Evolutionary conservation across 2,113 vertebrate species (phyloP).

Genomic region (Marmota monax): DNA sequence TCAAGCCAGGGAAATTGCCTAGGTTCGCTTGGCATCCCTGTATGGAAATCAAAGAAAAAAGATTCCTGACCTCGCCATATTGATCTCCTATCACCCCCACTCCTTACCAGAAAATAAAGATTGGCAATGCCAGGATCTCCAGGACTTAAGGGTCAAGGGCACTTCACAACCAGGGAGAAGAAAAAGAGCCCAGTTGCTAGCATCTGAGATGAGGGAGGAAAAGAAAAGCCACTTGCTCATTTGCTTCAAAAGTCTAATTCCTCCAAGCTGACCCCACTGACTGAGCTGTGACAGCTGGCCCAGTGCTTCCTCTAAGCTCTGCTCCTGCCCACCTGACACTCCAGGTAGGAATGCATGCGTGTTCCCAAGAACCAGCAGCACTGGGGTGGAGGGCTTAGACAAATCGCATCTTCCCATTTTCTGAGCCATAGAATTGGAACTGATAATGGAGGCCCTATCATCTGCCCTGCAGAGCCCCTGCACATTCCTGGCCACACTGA

Average conservation of each 20-base stretch:
- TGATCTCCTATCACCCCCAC: neutral
- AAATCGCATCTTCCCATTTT: neutral
- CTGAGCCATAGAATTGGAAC: neutral
- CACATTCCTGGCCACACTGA: accelerated
- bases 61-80: neutral
- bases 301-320: neutral
- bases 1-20: conserved; percentile 37
- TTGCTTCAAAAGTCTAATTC: neutral
- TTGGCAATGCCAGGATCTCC: neutral
- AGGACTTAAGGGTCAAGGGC: neutral
- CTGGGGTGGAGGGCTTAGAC: neutral
- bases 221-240: neutral
- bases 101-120: neutral
- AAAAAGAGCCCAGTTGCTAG: accelerated
- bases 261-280: neutral
- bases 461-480: neutral
- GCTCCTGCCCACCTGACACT: neutral
- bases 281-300: neutral
- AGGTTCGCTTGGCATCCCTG: conserved; percentile 24
- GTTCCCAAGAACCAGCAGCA: accelerated
- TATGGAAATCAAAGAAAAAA: conserved; percentile 52
- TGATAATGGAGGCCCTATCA: neutral
- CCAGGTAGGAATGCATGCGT: accelerated
- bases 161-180: accelerated
- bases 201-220: neutral